Percentiles rank a stretch among this genome's conserved stretches.
Evolutionary conservation across 2,888 invertebrate species (phyloP).

Genomic region (Endotricha flammealis): DNA sequence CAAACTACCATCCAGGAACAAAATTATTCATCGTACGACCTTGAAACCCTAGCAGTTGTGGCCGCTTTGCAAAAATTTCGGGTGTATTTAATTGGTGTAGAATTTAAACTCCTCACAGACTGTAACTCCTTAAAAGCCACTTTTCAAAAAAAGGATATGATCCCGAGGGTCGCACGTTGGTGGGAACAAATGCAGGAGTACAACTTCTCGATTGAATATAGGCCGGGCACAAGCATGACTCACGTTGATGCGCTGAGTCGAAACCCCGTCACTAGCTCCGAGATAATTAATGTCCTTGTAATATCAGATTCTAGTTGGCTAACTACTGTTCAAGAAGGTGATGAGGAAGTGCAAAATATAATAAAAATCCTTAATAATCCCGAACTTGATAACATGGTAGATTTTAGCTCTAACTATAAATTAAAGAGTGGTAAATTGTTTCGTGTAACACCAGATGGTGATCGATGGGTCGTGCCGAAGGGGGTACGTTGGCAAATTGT

Average conservation of each 20-base stretch:
- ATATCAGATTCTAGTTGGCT: conserved; percentile 15
- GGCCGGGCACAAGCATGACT: background rate
- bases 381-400: conserved; percentile 8
- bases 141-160: conserved; percentile 5
- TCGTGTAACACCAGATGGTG: conserved; percentile 8
- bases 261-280: background rate
- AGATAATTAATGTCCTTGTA: background rate
- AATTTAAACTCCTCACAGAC: conserved; percentile 7
- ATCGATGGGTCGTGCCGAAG: conserved; percentile 9
- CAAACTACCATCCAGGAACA: conserved; percentile 3
- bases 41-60: conserved; percentile 12
- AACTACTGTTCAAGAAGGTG: conserved; percentile 15
- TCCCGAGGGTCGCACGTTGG: conserved; percentile 7
- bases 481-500: conserved; percentile 16
- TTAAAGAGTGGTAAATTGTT: conserved; percentile 3
- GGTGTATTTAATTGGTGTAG: conserved; percentile 4
- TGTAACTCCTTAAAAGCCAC: conserved; percentile 6
- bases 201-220: conserved; percentile 2
- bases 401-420: conserved; percentile 14
- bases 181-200: conserved; percentile 5
- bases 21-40: conserved; percentile 9
- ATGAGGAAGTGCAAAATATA: conserved; percentile 16
- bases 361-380: conserved; percentile 16
- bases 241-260: conserved; percentile 5
- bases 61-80: conserved; percentile 5